Conservation (phyloP, 2,113 vertebrate species). For the Ctenomys sociabilis region DNA sequence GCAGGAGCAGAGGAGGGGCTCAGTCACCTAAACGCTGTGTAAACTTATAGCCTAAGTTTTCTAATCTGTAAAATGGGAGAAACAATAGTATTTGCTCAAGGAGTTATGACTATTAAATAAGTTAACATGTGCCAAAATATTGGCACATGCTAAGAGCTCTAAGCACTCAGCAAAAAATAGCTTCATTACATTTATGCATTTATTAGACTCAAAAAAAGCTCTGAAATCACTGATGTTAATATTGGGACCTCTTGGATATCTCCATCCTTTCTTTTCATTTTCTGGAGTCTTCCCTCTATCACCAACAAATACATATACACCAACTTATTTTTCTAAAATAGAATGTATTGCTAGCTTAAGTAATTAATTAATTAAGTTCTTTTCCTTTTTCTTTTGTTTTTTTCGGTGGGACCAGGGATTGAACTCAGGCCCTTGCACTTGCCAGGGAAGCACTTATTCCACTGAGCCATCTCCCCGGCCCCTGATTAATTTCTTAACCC, state of each 20-base stretch:
- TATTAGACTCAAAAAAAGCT: slow-evolving; percentile 10
- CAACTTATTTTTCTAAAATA: neutral
- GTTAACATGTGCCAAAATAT: neutral
- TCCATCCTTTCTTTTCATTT: neutral
- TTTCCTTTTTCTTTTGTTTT: no score
- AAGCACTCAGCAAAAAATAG: neutral
- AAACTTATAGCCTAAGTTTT: neutral
- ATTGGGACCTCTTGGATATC: neutral
- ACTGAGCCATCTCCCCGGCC: no score
- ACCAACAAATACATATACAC: neutral
- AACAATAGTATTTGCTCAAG: neutral
- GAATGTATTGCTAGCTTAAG: neutral
- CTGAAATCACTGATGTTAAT: neutral
- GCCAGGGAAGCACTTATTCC: no score
- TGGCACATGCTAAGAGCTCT: neutral
- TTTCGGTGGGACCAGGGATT: no score
- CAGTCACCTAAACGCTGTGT: neutral
- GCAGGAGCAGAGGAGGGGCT: neutral
- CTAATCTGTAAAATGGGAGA: neutral
- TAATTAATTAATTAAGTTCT: slow-evolving; percentile 18
- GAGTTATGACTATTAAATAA: slow-evolving; percentile 16
- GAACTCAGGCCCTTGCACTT: no score
- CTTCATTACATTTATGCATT: neutral
- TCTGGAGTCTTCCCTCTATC: neutral
- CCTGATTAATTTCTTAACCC: slow-evolving; percentile 21